These are phyloP conservation scores for Orestias chungarensis DNA, from an alignment of 2,797 vertebrate genomes.

Conservation along the genomic window DNA sequence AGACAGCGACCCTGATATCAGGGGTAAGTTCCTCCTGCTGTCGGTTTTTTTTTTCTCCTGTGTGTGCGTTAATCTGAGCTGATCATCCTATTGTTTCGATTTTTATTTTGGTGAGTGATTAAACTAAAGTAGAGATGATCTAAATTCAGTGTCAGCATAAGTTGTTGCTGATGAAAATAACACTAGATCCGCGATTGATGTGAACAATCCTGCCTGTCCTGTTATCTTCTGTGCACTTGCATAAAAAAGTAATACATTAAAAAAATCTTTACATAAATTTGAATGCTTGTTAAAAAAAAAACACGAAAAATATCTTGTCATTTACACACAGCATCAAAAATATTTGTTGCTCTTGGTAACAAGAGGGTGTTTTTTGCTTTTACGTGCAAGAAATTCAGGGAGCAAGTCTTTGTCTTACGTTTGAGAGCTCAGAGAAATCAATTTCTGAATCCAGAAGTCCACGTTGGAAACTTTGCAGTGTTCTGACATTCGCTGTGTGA, in stretches of 20 bases:
- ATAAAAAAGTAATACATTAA: not conserved
- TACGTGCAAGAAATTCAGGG: not conserved
- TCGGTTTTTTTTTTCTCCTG: not conserved
- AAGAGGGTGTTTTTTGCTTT: not conserved
- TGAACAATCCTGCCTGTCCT: constrained; percentile 33
- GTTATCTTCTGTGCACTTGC: not conserved
- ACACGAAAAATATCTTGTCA: not conserved
- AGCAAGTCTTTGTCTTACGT: not conserved
- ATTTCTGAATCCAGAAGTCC: not conserved
- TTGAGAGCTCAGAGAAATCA: not conserved
- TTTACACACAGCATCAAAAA: not conserved
- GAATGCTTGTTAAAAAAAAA: not conserved
- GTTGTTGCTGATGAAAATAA: constrained; percentile 61
- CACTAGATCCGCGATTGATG: not conserved
- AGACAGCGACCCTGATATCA: constrained; percentile 55
- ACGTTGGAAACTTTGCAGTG: constrained; percentile 1
- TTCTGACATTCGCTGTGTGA: not conserved
- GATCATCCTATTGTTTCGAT: constrained; percentile 49
- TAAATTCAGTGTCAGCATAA: constrained; percentile 20
- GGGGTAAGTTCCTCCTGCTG: constrained; percentile 62
- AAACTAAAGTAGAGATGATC: not conserved
- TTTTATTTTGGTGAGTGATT: not conserved
- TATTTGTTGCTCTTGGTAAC: not conserved
- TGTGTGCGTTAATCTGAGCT: constrained; percentile 16
- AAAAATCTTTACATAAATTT: not conserved